A percentile compares a stretch with the other conserved stretches of the same genome.
These are phyloP conservation scores for Cephus rjabovi DNA, from an alignment of 2,888 invertebrate genomes.

Conservation along the genomic window DNA sequence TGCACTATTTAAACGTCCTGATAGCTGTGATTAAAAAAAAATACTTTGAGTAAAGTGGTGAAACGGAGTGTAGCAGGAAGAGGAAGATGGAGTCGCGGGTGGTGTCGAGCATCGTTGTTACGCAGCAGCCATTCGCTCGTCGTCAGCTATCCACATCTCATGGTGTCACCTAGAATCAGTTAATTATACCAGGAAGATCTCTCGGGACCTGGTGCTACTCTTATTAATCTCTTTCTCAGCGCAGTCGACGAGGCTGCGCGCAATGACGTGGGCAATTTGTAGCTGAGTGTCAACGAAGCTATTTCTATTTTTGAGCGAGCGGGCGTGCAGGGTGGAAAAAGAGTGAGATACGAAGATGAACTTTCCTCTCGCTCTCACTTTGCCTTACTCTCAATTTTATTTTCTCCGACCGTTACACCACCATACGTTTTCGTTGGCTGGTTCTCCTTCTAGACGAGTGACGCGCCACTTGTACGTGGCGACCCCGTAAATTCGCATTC, in stretches of 20 bases:
- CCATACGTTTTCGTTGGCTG: constrained; percentile 16
- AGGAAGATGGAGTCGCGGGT: constrained; percentile 2
- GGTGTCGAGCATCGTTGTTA: constrained; percentile 22
- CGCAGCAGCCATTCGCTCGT: constrained; percentile 21
- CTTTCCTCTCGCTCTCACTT: background rate
- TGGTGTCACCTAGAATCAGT: constrained; percentile 38
- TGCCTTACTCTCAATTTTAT: constrained; percentile 3
- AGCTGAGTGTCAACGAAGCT: constrained; percentile 61
- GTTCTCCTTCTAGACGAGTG: constrained; percentile 8
- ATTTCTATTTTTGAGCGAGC: constrained; percentile 62
- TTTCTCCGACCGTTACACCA: background rate
- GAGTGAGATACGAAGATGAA: background rate
- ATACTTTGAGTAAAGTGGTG: background rate
- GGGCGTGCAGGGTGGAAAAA: constrained; percentile 15
- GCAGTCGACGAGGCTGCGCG: constrained; percentile 32
- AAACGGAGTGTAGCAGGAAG: background rate
- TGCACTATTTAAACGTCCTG: background rate
- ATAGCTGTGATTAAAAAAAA: background rate
- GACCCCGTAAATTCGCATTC: constrained; percentile 24
- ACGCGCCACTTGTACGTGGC: constrained; percentile 27
- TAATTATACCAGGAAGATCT: constrained; percentile 40
- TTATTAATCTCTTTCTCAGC: constrained; percentile 36
- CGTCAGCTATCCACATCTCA: constrained; percentile 28
- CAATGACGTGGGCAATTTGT: constrained; percentile 66
- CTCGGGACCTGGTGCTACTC: constrained; percentile 17